A percentile compares a stretch with the other conserved stretches of the same genome.
Evolutionary conservation across 2,888 invertebrate species (phyloP).

Genomic region (Agrochola litura): DNA sequence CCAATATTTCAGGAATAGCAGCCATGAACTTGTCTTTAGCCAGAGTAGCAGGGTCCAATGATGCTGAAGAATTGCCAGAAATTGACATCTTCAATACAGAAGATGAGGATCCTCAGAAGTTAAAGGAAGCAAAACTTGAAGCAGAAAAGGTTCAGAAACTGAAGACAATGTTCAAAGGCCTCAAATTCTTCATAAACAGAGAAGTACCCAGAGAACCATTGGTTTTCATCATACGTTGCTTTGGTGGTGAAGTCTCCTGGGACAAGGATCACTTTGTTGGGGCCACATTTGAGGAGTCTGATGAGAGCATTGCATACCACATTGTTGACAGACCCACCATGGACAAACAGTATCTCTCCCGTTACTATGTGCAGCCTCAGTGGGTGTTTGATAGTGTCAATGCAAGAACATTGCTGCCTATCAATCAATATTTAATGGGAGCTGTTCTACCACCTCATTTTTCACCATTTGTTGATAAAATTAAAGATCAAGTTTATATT

Average conservation of each 20-base stretch:
- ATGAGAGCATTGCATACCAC: slow-evolving; percentile 98
- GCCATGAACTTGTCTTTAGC: slow-evolving; percentile 95
- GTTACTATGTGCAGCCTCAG: slow-evolving; percentile 99
- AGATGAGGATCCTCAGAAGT: slow-evolving; percentile 93
- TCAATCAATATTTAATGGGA: slow-evolving; percentile 98
- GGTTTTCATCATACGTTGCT: slow-evolving; percentile 97
- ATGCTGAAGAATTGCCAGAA: slow-evolving; percentile 92
- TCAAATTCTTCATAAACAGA: slow-evolving; percentile 97
- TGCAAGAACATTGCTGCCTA: slow-evolving; percentile 95
- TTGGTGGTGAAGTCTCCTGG: slow-evolving; percentile 99
- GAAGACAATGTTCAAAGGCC: slow-evolving; percentile 96
- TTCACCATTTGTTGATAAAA: slow-evolving; percentile 97
- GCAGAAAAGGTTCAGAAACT: slow-evolving; percentile 93
- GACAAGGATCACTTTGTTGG: slow-evolving; percentile 96
- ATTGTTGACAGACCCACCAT: slow-evolving; percentile 98
- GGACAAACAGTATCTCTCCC: slow-evolving; percentile 95
- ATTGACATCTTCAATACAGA: slow-evolving; percentile 93
- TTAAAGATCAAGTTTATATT: slow-evolving; percentile 95
- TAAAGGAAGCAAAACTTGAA: slow-evolving; percentile 94
- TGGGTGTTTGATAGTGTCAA: slow-evolving; percentile 99
- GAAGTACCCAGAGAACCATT: slow-evolving; percentile 99
- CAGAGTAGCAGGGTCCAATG: slow-evolving; percentile 89
- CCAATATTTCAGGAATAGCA: too few relatives aligned
- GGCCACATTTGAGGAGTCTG: slow-evolving; percentile 96
- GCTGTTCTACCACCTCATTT: slow-evolving; percentile 98